Evolutionary conservation across 2,797 vertebrate species (phyloP), one percentile per base, ranked within the genome.

Genomic region (Perodicticus potto): DNA sequence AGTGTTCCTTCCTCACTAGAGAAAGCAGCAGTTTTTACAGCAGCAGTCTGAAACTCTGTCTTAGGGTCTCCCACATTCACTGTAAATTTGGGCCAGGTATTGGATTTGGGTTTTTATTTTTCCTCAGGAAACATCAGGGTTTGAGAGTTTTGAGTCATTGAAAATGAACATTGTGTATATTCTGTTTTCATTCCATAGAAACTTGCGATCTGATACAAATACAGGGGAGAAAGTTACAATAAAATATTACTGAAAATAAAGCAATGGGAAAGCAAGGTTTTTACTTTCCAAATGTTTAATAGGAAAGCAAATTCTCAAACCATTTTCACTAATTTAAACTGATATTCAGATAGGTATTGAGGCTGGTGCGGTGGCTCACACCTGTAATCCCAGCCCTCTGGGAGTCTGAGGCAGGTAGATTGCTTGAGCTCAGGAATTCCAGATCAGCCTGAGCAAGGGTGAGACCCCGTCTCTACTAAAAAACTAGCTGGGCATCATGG

Each of bases 211-310:
- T 84, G 55, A 65, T 96, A 77, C 2, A 57, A 67, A 63, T 45
- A 53, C 13, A 67, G 43, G 37, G 29, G 70, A 69, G 49, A 82
- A 70, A 78, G 23, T 87, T 20, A 25, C 16, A 80, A 72, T 49
- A 91, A 29, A 93, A 20, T 85, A 65, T 92, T 93, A 65, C 59
- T 74, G 53, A 87, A 86, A 94, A 94, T 37, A 77, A 87, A 67
- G 40, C 81, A 49, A 63, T 40, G 27, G 80, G 89, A 83, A 93
- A 81, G 23, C 4, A 34, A 43, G 40, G 29, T 32, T 95, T 88
- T 67, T 40, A n/a, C 20, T 88, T 90, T 92, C 34, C 20, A 37
- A 73, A 77, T 82, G 95, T 94, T 43, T 37, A 12, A 7, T 78
- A 80, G 65, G 53, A 70, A 94, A 92, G 16, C 25, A 90, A 82